A percentile compares a stretch with the other conserved stretches of the same genome.
These are phyloP conservation scores for Sebastolobus altivelis DNA, from an alignment of 2,797 vertebrate genomes.

Conservation along the genomic window DNA sequence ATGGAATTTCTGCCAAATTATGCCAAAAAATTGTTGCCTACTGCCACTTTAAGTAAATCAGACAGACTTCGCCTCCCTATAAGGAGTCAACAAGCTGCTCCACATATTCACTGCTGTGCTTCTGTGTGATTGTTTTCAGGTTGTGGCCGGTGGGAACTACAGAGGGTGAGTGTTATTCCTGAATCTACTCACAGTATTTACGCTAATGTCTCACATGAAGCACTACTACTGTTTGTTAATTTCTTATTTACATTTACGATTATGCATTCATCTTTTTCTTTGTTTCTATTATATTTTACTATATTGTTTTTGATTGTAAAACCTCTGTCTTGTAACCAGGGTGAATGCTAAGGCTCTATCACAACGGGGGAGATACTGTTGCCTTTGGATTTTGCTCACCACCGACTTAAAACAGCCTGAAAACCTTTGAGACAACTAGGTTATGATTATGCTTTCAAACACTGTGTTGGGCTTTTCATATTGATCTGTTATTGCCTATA, in stretches of 20 bases:
- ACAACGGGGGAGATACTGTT: background rate
- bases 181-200: background rate
- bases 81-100: background rate
- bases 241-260: too few species aligned
- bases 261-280: background rate
- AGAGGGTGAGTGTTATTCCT: fast-evolving
- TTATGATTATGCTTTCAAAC: background rate
- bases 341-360: fast-evolving
- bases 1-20: too few species aligned
- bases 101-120: conserved; percentile 11
- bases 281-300: background rate
- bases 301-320: background rate
- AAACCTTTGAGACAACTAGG: background rate
- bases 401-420: background rate
- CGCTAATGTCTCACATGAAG: background rate
- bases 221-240: background rate
- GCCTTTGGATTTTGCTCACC: background rate
- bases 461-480: background rate
- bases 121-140: conserved; percentile 49
- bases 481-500: background rate
- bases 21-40: too few species aligned
- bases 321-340: conserved; percentile 11
- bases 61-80: background rate
- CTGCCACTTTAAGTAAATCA: background rate
- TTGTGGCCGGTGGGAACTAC: fast-evolving